These are phyloP conservation scores for Leptura quadrifasciata DNA, from an alignment of 2,888 invertebrate species.

Conservation along the genomic window DNA sequence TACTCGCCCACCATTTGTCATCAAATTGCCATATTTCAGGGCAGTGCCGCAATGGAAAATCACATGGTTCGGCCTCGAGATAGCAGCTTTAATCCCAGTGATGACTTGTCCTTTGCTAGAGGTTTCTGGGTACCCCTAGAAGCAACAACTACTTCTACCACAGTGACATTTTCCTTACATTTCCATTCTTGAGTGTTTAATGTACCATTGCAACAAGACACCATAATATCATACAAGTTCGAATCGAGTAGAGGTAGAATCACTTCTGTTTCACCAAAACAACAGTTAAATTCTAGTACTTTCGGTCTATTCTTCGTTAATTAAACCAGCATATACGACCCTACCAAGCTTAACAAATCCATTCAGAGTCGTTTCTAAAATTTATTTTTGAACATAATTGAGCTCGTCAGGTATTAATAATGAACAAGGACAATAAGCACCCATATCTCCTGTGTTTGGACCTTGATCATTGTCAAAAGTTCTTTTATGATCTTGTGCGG, in stretches of 20 bases:
- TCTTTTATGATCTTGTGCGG: constrained; percentile 97
- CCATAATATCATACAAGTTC: constrained; percentile 87
- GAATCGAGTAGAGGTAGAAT: constrained; percentile 89
- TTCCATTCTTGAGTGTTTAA: constrained; percentile 78
- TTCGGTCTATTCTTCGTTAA: constrained; percentile 92
- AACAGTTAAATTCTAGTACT: constrained; percentile 97
- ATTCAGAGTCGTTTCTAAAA: constrained; percentile 87
- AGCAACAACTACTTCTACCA: constrained; percentile 94
- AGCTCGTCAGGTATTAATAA: constrained; percentile 81
- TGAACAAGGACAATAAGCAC: constrained; percentile 95
- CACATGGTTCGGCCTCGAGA: constrained; percentile 74
- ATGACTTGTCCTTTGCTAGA: constrained; percentile 93
- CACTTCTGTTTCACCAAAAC: constrained; percentile 99
- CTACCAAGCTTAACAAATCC: constrained; percentile 88
- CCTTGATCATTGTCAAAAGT: constrained; percentile 91
- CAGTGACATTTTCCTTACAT: constrained; percentile 81
- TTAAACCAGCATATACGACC: constrained; percentile 96
- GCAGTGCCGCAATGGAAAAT: constrained; percentile 93
- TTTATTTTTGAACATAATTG: constrained; percentile 80
- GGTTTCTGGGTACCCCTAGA: constrained; percentile 94
- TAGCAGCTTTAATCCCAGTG: constrained; percentile 79
- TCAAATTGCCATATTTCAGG: constrained; percentile 73
- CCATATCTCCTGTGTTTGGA: constrained; percentile 99
- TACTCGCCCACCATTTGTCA: constrained; percentile 94
- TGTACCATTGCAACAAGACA: constrained; percentile 83